phyloP scores from a whole-genome alignment of 2,797 vertebrate species.

The Crypturellus tataupa region DNA sequence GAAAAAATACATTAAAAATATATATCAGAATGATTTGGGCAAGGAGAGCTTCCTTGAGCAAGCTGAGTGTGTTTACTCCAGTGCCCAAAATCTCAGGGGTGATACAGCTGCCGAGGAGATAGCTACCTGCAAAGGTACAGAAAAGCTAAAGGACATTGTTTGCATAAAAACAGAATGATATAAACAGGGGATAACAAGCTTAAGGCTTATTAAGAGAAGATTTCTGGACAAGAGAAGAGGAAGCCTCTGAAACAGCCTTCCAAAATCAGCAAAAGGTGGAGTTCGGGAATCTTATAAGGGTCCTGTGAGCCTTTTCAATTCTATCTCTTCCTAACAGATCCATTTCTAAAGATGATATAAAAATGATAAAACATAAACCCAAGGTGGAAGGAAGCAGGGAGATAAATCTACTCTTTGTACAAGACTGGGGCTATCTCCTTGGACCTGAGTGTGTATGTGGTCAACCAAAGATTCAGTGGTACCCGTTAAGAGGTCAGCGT shows the following conservation, averaged over 20 bases:
- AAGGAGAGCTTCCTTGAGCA: no score
- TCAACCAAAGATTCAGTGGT: not conserved
- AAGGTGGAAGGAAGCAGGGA: not conserved
- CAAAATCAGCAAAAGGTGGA: not conserved
- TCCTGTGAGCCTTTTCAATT: not conserved
- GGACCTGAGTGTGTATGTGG: not conserved
- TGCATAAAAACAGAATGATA: not conserved
- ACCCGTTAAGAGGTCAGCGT: not conserved
- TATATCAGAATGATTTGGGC: no score
- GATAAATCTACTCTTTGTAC: not conserved
- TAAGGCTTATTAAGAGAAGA: not conserved
- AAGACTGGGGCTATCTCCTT: not conserved
- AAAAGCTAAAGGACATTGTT: not conserved
- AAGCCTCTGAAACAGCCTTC: not conserved
- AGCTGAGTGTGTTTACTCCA: no score
- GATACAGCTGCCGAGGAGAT: not conserved
- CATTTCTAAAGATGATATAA: not conserved
- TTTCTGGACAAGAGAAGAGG: not conserved
- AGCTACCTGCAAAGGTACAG: not conserved
- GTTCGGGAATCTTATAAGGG: not conserved
- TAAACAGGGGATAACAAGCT: not conserved
- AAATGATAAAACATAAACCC: not conserved
- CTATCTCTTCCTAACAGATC: not conserved
- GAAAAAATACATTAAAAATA: not conserved
- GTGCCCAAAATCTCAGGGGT: not conserved